Evolutionary conservation across 1,140 invertebrate species (phyloP).

Genomic region (Dermatophagoides farinae): DNA sequence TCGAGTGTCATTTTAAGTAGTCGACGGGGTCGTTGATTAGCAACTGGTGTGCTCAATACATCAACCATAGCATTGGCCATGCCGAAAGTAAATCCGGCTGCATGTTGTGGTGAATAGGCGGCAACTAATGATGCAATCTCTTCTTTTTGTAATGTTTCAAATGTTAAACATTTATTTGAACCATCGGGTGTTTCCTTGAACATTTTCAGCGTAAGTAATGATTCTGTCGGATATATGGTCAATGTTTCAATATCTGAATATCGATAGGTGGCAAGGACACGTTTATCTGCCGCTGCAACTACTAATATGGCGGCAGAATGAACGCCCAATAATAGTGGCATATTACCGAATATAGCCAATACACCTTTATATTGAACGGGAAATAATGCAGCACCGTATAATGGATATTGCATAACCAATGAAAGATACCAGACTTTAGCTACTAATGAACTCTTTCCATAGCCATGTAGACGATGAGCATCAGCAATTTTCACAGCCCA

Average conservation of each 20-base stretch:
- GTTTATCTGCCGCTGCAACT: constrained; percentile 70
- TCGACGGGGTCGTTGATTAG: neutral
- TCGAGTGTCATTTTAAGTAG: constrained; percentile 29
- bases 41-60: neutral
- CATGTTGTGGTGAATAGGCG: constrained; percentile 41
- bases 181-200: constrained; percentile 31
- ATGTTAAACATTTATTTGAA: constrained; percentile 56
- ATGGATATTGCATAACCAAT: constrained; percentile 88
- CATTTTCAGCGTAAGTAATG: constrained; percentile 60
- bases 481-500: constrained; percentile 37
- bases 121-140: constrained; percentile 80
- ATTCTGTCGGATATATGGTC: constrained; percentile 66
- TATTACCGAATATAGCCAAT: constrained; percentile 54
- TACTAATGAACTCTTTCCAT: constrained; percentile 65
- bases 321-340: constrained; percentile 50
- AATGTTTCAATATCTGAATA: constrained; percentile 55
- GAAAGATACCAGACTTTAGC: constrained; percentile 82
- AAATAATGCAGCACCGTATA: constrained; percentile 84
- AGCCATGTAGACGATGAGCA: constrained; percentile 51
- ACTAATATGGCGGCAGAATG: constrained; percentile 71
- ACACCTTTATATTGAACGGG: constrained; percentile 73
- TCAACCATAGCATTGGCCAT: neutral
- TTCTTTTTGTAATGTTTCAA: constrained; percentile 63
- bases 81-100: neutral
- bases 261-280: constrained; percentile 64